Conservation (phyloP, 2,797 vertebrate genomes). For the Poecilia wingei region DNA sequence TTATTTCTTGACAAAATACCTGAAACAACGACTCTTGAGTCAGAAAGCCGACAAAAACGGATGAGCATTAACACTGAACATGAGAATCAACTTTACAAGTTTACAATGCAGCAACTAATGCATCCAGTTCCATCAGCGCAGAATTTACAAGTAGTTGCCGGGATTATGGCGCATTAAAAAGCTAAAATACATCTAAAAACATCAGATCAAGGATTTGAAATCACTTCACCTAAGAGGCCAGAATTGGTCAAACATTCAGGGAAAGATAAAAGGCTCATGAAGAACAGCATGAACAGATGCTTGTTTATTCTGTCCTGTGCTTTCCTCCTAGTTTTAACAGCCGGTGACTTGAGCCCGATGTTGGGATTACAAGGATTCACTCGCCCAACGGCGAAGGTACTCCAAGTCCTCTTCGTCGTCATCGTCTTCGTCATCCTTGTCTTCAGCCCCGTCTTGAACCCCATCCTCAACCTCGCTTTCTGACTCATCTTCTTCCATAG, state of each 20-base stretch:
- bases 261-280: constrained; percentile 12
- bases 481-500: constrained; percentile 23
- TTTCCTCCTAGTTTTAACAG: constrained; percentile 1
- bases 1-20: not conserved
- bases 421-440: constrained; percentile 14
- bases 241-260: not conserved
- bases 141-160: not conserved
- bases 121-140: not conserved
- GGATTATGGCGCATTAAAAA: not conserved
- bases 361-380: not conserved
- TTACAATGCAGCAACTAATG: not conserved
- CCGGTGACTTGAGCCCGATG: not conserved
- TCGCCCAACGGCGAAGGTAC: constrained; percentile 35
- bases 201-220: not conserved
- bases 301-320: constrained; percentile 18
- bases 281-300: not conserved
- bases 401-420: constrained; percentile 32
- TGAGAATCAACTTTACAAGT: not conserved
- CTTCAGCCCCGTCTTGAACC: no score
- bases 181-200: not conserved
- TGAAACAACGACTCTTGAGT: not conserved
- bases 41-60: not conserved
- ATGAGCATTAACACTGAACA: not conserved
- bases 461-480: no score
- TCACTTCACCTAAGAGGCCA: not conserved